phyloP scores from a whole-genome alignment of 2,888 invertebrate species.

The Isotomurus palustris region DNA sequence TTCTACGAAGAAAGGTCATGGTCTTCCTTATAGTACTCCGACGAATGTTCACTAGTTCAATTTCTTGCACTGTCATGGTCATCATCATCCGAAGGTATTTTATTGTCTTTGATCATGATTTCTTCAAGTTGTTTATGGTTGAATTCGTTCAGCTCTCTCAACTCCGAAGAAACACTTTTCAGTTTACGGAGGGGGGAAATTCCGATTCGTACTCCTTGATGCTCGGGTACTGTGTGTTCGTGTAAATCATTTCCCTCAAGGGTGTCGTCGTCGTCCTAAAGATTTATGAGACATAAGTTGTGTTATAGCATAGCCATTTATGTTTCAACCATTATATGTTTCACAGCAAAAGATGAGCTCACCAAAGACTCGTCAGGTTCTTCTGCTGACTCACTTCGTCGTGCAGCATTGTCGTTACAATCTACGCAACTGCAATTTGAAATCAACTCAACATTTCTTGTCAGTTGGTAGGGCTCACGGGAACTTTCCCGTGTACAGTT shows the following conservation, averaged over 20 bases:
- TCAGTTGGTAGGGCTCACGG: slow-evolving; percentile 36
- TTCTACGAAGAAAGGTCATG: slow-evolving; percentile 17
- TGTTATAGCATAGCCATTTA: too few species aligned
- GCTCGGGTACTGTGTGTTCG: slow-evolving; percentile 20
- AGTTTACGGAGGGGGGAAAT: slow-evolving; percentile 39
- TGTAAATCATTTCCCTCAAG: slow-evolving; percentile 33
- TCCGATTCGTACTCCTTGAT: slow-evolving; percentile 21
- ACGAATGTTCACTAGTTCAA: slow-evolving; percentile 10
- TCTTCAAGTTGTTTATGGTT: slow-evolving; percentile 31
- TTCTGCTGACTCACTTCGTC: slow-evolving; percentile 27
- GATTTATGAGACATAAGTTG: slow-evolving; percentile 1
- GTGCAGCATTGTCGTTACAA: slow-evolving; percentile 53
- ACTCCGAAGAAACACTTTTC: slow-evolving; percentile 30
- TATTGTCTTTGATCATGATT: slow-evolving; percentile 43
- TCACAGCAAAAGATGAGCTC: too few species aligned
- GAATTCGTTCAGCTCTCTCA: slow-evolving; percentile 26
- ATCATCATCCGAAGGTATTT: slow-evolving; percentile 43
- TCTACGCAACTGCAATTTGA: slow-evolving; percentile 63
- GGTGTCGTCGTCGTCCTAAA: slow-evolving; percentile 28
- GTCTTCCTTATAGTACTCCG: too few species aligned
- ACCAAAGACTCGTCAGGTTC: slow-evolving; percentile 30
- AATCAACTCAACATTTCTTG: slow-evolving; percentile 58
- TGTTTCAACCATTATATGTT: too few species aligned
- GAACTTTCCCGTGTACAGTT: slow-evolving; percentile 52
- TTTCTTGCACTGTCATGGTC: slow-evolving; percentile 32